Base-by-base conservation (phyloP, 2,797 vertebrate species). In the Rhinichthys osculus region DNA sequence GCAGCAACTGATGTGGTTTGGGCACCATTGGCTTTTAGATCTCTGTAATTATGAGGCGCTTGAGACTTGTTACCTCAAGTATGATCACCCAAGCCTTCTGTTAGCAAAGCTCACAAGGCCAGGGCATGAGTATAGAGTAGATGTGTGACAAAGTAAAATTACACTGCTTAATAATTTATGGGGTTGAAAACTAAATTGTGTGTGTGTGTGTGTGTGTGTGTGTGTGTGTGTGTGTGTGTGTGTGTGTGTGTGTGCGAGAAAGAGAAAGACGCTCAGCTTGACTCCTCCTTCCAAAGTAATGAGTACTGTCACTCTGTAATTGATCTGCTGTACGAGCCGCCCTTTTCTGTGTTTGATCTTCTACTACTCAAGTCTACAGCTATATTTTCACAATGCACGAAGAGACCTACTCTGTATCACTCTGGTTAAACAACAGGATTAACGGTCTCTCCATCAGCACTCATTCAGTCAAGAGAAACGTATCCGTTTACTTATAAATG, bases 121-220 rank as follows among this genome's bases (percentile, higher is more conserved):
- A 64, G 83, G 52, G 72, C 42, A 78, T 86, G 77, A 82, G 74
- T 81, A 80, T 62, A 82, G 57, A 86, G 83, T 73, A 85, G 82
- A 87, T 83, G 87, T 86, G 84, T 86, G 86, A 73, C 87, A 59
- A 81, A 83, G 87, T 86, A 88, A 90, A 85, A 86, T 19, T 89
- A 81, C 87, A 84, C 89, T 54, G 67, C 79, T 87, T 73, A 90
- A 87, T 89, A 77, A 89, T 89, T 90, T 47, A 90, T 89, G 27
- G 70, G 62, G 74, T 85, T 89, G 86, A 84, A 85, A 85, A 85
- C 27, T 14, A 73, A 54, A 57, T 33, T 83, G 81, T 86, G 70
- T 82, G 62, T 82, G 71, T 57, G 52, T 47, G 67, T 81, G 54
- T 64, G 66, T 42, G 40, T 44, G 42, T 44, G 42, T 82, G 70